These are phyloP conservation scores for Phytoseiulus persimilis DNA, from an alignment of 2,888 invertebrate genomes.

Conservation along the genomic window DNA sequence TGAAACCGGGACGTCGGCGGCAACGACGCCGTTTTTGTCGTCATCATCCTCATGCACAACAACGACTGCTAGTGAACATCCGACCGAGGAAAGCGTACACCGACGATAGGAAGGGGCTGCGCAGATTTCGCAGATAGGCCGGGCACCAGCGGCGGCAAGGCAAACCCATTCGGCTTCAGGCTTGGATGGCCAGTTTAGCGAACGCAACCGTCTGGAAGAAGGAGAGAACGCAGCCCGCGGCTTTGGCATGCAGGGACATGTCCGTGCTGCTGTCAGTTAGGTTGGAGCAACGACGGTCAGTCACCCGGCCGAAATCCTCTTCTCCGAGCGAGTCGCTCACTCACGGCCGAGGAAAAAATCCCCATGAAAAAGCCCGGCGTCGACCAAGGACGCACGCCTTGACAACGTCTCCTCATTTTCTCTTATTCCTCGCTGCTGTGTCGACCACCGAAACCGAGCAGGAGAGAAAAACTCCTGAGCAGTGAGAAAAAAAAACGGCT, in stretches of 20 bases:
- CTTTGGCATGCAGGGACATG: background rate
- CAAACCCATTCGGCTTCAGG: background rate
- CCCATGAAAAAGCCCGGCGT: background rate
- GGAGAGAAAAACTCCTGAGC: too few relatives aligned
- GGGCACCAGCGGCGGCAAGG: background rate
- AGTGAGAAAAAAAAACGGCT: too few relatives aligned
- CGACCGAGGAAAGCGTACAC: background rate
- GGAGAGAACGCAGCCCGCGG: background rate
- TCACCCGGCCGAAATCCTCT: background rate
- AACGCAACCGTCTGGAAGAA: background rate
- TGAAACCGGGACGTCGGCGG: background rate
- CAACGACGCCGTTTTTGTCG: background rate
- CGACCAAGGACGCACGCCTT: too few relatives aligned
- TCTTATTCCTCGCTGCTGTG: too few relatives aligned
- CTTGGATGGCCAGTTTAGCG: background rate
- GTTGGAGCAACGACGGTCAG: background rate
- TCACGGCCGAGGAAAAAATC: background rate
- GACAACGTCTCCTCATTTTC: too few relatives aligned
- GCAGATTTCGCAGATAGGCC: background rate
- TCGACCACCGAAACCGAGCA: too few relatives aligned
- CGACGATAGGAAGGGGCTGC: background rate
- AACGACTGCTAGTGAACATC: background rate
- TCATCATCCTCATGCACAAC: background rate
- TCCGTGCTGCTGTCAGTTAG: background rate
- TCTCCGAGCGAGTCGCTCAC: background rate